Base-by-base conservation (phyloP, 2,797 vertebrate species). In the Coilia nasus region DNA sequence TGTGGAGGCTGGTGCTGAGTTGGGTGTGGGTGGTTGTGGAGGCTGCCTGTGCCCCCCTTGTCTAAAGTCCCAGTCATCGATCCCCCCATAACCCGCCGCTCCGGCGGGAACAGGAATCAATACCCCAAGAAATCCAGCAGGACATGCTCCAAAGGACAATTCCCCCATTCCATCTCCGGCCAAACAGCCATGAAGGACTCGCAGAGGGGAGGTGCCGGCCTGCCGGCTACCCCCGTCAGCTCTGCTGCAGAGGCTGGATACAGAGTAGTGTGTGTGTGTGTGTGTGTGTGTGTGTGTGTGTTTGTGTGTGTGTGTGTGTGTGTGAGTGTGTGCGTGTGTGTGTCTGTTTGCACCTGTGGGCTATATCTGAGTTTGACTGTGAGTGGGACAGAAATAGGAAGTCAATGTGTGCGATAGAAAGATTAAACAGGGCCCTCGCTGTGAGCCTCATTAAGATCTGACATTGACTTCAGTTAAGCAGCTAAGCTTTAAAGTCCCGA, bases 51-150 rank as follows among this genome's bases (percentile, higher is more conserved):
- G 84, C 88, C 88, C 25, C 88, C 93, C 91, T 87, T 93, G 91
- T 95, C 94, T 94, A 93, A 95, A 95, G 75, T 92, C 92, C 92
- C 88, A 85, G 88, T 60, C 88, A 96, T 96, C 92, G 93, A 96
- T 95, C 89, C 81, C 71, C 59, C 88, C 50, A 2, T 6, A 9
- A 9, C 50, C 50, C 50, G 15, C 85, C 92, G 89, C 91, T 92
- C 90, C 84, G 83, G 91, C 89, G 89, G 91, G 91, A 91, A 92
- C 90, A 88, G 87, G 88, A 93, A 96, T 96, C 95, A 90, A 96
- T 96, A 95, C 89, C 89, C 88, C 91, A 93, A 93, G 93, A 94
- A 95, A 95, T 95, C 92, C 93, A 92, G 89, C 85, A 35, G 89
- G 91, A 92, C 87, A 91, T 83, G 88, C 92, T 91, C 90, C 92